phyloP scores from a whole-genome alignment of 2,888 invertebrate genomes.

The Callinectes sapidus region DNA sequence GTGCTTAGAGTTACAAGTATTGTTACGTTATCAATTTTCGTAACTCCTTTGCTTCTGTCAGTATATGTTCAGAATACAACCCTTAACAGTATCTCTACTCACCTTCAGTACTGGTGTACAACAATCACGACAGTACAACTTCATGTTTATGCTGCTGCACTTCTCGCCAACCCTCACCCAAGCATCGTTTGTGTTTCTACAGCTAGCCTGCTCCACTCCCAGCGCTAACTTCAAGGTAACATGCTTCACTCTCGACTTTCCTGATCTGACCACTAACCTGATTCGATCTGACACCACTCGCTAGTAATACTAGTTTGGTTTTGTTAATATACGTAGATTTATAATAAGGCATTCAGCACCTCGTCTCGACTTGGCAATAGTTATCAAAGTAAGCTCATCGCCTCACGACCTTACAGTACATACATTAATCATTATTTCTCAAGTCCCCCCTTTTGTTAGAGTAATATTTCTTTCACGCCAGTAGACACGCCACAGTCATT shows the following conservation, averaged over 20 bases:
- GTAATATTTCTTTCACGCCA: neutral
- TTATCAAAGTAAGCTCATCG: neutral
- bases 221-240: neutral
- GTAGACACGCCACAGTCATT: neutral
- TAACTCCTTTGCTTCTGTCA: neutral
- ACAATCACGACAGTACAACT: neutral
- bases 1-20: too few species aligned
- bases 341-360: neutral
- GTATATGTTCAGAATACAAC: neutral
- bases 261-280: neutral
- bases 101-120: neutral
- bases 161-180: neutral
- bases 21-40: too few species aligned
- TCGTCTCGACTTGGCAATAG: neutral
- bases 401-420: neutral
- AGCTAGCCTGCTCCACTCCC: neutral
- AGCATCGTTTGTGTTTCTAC: neutral
- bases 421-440: constrained; percentile 39
- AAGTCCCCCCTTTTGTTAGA: neutral
- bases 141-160: neutral
- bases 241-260: neutral
- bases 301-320: neutral
- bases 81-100: neutral
- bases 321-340: neutral
- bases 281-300: neutral